Percentiles rank a stretch among this genome's conserved stretches.
phyloP scores from a whole-genome alignment of 2,888 invertebrate genomes.

The Petrolisthes cinctipes region DNA sequence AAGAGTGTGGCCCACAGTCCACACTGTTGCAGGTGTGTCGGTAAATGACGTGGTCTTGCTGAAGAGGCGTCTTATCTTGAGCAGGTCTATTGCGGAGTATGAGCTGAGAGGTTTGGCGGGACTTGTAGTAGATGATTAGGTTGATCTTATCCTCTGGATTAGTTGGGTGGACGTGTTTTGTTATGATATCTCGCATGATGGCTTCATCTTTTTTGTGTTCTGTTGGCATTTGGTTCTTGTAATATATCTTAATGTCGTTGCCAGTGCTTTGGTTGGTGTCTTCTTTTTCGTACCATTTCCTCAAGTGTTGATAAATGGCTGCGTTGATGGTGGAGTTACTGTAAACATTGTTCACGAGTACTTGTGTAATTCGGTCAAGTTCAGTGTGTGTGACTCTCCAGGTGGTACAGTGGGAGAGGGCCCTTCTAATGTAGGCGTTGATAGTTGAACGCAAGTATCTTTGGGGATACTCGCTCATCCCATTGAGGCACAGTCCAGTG shows the following conservation, averaged over 20 bases:
- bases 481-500: no score
- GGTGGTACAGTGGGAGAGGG: background rate
- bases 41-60: no score
- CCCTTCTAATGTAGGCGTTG: no score
- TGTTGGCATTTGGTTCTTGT: background rate
- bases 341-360: no score
- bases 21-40: no score
- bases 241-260: background rate
- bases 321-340: background rate
- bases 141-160: no score
- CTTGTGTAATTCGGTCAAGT: background rate
- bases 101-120: no score
- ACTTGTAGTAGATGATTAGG: no score
- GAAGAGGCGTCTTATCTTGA: no score
- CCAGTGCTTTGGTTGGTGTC: background rate
- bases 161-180: no score
- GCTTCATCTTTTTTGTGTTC: background rate
- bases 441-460: background rate
- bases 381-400: background rate
- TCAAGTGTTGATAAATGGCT: background rate
- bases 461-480: background rate
- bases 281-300: background rate
- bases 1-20: no score
- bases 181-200: background rate
- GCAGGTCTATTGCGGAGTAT: no score